Evolutionary conservation across 2,797 vertebrate species (phyloP), one percentile per base, ranked within the genome.

Genomic region (Labeo calbasu): DNA sequence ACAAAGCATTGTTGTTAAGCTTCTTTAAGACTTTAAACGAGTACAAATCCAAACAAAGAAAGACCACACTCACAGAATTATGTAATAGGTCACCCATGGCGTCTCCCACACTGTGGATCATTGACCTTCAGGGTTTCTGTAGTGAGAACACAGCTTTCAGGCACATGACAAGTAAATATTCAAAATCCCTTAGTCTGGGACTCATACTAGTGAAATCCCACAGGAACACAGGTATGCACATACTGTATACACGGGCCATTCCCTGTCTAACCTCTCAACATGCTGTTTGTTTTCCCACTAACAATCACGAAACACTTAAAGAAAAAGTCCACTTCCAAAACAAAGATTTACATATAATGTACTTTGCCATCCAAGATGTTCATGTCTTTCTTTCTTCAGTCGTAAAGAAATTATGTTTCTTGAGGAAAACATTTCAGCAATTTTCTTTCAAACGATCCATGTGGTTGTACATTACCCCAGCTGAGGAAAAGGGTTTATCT

Each of bases 81-180:
- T 75, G 15, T 83, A 36, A 83, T 50, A 32, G 51, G 10, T 71
- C 14, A 83, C 32, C 50, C 14, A 63, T 70, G 82, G 13, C 40
- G 59, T 77, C 23, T 77, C 40, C 23, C 65, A 71, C 66, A 50
- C 25, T 71, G 32, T 84, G 40, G 11, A 78, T 59, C 19, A 79
- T 40, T 48, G 53, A 82, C 53, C 65, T 69, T 32, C 65, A 53
- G 10, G 36, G 11, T 57, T 75, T 82, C 13, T 36, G 0, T 25
- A 53, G 46, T 36, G 46, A 51, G 63, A 81, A 51, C 1, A 7
- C 21, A 73, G 43, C 15, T 25, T 53, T 25, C 17, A 36, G 32
- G 46, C 72, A 83, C 71, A 75, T 73, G 71, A 73, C 71, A 40
- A 50, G n/a, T 28, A 55, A 68, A 55, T 46, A 77, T 17, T 46